Percentiles rank a stretch among this genome's conserved stretches.
phyloP scores from a whole-genome alignment of 2,113 vertebrate species.

The Lates calcarifer region DNA sequence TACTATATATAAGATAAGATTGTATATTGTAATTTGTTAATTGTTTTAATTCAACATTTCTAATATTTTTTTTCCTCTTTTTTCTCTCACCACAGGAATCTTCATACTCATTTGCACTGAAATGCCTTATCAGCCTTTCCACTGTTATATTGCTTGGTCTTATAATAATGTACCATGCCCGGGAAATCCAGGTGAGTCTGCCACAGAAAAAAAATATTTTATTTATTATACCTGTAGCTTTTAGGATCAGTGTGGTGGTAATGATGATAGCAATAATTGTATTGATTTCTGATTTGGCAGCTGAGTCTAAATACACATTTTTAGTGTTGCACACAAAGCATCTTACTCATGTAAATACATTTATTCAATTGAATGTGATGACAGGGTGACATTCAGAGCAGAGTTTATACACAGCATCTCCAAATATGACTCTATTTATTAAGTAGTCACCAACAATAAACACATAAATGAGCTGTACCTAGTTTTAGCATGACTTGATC shows the following conservation, averaged over 20 bases:
- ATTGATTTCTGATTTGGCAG: not conserved
- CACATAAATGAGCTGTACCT: too few species aligned
- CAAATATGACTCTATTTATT: too few species aligned
- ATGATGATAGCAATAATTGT: not conserved
- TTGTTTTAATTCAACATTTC: slow-evolving; percentile 6
- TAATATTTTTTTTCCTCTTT: slow-evolving; percentile 49
- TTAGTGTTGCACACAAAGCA: not conserved
- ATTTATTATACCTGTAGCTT: slow-evolving; percentile 2
- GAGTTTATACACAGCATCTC: too few species aligned
- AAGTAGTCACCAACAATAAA: too few species aligned
- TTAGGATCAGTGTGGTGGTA: not conserved
- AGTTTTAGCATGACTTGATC: not conserved
- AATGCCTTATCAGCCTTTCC: slow-evolving; percentile 98
- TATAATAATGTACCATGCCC: slow-evolving; percentile 95
- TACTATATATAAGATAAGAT: not conserved
- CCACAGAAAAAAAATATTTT: not conserved
- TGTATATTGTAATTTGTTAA: not conserved
- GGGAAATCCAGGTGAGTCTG: slow-evolving; percentile 94
- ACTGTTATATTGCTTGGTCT: slow-evolving; percentile 95
- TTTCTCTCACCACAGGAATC: slow-evolving; percentile 87
- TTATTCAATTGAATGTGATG: too few species aligned
- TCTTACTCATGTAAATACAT: too few species aligned
- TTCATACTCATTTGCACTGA: slow-evolving; percentile 94
- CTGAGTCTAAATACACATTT: not conserved
- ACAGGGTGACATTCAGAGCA: too few species aligned